Conservation (phyloP, 2,888 invertebrate species). For the Drosophila cracens region DNA sequence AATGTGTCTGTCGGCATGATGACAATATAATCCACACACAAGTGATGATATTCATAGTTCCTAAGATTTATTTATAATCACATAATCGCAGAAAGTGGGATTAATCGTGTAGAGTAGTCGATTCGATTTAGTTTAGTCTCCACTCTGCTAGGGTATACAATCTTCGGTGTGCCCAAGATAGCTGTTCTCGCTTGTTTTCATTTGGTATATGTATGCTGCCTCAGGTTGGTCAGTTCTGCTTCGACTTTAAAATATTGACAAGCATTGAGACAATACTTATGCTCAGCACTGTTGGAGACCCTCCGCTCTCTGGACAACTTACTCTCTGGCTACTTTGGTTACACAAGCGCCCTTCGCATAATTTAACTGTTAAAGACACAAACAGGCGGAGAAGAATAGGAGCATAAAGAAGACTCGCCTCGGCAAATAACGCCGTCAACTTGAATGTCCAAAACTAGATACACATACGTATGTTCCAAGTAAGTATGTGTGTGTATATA, state of each 20-base stretch:
- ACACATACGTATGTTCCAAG: background rate
- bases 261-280: conserved; percentile 3
- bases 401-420: background rate
- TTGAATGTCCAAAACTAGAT: background rate
- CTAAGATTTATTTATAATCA: background rate
- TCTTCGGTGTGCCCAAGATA: background rate
- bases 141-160: background rate
- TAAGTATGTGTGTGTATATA: background rate
- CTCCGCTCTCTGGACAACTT: background rate
- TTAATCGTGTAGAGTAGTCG: background rate
- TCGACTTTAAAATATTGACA: background rate
- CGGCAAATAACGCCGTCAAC: conserved; percentile 14
- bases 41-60: background rate
- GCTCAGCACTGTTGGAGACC: conserved; percentile 8
- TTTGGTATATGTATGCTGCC: background rate
- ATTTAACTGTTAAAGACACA: conserved; percentile 19
- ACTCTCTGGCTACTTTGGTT: conserved; percentile 41
- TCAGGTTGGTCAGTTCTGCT: background rate
- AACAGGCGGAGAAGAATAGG: background rate
- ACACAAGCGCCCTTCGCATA: conserved; percentile 41
- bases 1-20: conserved; percentile 21
- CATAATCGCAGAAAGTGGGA: background rate
- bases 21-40: conserved; percentile 16
- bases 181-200: background rate
- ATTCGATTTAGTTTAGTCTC: background rate